phyloP scores from a whole-genome alignment of 2,888 invertebrate species.

The Thymelicus acteon region DNA sequence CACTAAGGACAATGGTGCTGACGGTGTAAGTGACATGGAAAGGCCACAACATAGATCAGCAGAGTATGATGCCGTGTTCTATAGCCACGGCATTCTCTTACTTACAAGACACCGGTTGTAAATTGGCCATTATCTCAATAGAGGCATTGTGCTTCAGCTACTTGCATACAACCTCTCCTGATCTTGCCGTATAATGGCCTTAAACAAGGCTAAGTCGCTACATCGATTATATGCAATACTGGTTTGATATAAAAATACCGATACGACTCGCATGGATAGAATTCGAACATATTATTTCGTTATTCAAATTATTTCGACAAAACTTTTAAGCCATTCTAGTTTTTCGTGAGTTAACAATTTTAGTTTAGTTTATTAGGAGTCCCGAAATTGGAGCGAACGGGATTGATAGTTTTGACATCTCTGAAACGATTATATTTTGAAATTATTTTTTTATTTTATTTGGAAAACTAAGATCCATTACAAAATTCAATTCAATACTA shows the following conservation, averaged over 20 bases:
- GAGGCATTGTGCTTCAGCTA: slow-evolving; percentile 19
- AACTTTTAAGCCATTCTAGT: no score
- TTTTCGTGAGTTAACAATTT: no score
- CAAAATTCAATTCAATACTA: no score
- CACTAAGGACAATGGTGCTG: slow-evolving; percentile 4
- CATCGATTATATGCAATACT: background rate
- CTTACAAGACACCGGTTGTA: slow-evolving; percentile 22
- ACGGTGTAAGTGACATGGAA: slow-evolving; percentile 10
- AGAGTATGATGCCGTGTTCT: slow-evolving; percentile 16
- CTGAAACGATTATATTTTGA: no score
- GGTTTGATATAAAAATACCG: background rate
- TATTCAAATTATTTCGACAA: no score
- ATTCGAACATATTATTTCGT: no score
- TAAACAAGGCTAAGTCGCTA: background rate
- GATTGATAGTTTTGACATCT: no score
- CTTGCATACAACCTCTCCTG: slow-evolving; percentile 5
- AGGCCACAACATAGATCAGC: slow-evolving; percentile 10
- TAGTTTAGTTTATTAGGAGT: no score
- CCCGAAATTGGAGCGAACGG: no score
- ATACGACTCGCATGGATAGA: no score
- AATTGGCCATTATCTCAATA: slow-evolving; percentile 24
- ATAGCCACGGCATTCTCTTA: slow-evolving; percentile 19
- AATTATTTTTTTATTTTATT: no score
- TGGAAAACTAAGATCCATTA: no score
- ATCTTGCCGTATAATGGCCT: background rate